A percentile compares a stretch with the other conserved stretches of the same genome.
phyloP scores from a whole-genome alignment of 2,113 vertebrate genomes.

The Ictalurus punctatus region DNA sequence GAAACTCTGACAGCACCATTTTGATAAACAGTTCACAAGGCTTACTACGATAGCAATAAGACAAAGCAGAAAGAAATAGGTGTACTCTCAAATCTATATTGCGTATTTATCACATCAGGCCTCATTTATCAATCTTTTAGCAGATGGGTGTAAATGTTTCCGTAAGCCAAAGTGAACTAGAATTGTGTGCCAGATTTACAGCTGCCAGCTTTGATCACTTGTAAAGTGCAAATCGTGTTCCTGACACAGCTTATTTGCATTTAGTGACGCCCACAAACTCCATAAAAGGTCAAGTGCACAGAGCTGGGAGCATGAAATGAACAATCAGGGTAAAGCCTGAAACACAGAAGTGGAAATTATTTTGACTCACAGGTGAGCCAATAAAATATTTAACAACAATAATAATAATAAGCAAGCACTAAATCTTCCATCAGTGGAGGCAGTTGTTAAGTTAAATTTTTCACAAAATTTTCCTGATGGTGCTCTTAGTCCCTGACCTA shows the following conservation, averaged over 20 bases:
- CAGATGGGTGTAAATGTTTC: not conserved
- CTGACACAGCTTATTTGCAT: not conserved
- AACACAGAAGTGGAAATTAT: not conserved
- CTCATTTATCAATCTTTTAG: not conserved
- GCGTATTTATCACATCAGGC: not conserved
- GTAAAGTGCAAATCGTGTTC: not conserved
- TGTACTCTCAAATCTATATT: not conserved
- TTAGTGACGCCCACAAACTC: not conserved
- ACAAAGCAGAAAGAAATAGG: not conserved
- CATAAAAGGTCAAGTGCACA: not conserved
- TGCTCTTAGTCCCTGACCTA: not conserved
- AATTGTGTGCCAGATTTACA: not conserved
- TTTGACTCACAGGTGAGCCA: not conserved
- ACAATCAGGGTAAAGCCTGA: not conserved
- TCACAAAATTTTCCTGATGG: not conserved
- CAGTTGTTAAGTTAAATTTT: not conserved
- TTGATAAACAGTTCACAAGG: not conserved
- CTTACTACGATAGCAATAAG: too few relatives aligned
- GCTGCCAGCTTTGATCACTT: not conserved
- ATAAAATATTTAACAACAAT: not conserved
- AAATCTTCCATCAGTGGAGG: not conserved
- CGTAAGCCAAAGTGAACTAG: not conserved
- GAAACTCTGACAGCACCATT: not conserved
- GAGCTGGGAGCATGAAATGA: not conserved
- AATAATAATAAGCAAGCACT: not conserved